Percentiles rank a stretch among this genome's conserved stretches.
These are phyloP conservation scores for Stenchaetothrips biformis DNA, from an alignment of 2,888 invertebrate species.

Conservation along the genomic window DNA sequence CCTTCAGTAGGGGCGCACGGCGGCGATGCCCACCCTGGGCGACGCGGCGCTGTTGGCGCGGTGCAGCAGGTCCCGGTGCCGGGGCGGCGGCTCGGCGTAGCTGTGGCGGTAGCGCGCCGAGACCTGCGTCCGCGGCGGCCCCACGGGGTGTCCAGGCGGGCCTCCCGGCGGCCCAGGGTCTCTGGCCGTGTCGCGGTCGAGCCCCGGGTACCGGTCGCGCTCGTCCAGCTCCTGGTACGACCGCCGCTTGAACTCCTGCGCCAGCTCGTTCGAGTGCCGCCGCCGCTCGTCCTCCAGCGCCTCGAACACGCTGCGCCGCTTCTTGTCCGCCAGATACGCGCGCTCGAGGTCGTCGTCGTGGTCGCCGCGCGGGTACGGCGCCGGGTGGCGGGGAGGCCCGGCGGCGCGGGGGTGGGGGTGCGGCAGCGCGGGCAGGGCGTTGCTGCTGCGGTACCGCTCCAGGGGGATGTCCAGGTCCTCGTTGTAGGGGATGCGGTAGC, in stretches of 20 bases:
- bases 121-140: constrained; percentile 3
- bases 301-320: constrained; percentile 41
- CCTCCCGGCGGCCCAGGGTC: constrained; percentile 38
- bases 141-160: constrained; percentile 35
- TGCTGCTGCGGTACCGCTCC: constrained; percentile 38
- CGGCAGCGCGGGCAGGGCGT: constrained; percentile 12
- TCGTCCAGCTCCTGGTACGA: constrained; percentile 53
- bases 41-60: constrained; percentile 39
- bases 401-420: constrained; percentile 23
- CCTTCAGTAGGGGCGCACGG: constrained; percentile 40
- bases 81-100: constrained; percentile 56
- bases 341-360: constrained; percentile 42
- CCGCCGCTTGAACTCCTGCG: constrained; percentile 49
- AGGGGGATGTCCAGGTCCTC: constrained; percentile 36
- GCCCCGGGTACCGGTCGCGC: constrained; percentile 52
- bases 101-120: constrained; percentile 52
- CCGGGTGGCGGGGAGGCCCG: constrained; percentile 14
- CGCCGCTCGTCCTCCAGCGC: constrained; percentile 49
- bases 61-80: constrained; percentile 38
- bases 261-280: constrained; percentile 48
- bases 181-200: constrained; percentile 50
- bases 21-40: constrained; percentile 40
- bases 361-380: constrained; percentile 35
- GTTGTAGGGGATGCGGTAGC: constrained; percentile 26
- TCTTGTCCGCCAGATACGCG: constrained; percentile 33